These are phyloP conservation scores for Drosophila truncata DNA, from an alignment of 1,140 invertebrate species.

Conservation along the genomic window DNA sequence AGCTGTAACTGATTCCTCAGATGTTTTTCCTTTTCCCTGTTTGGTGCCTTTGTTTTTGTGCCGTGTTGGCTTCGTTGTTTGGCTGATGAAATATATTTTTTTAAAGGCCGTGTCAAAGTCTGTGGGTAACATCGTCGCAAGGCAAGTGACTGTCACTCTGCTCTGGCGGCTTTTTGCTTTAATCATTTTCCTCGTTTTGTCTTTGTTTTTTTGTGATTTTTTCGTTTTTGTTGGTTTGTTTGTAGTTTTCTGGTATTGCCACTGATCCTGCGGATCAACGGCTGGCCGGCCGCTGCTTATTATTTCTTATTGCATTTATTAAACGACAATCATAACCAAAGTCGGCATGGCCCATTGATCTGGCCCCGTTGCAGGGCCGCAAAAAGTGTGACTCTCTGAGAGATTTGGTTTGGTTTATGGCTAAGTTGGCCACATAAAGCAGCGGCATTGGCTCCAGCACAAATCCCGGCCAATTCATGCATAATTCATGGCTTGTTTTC, in stretches of 20 bases:
- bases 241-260: conserved; percentile 27
- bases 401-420: conserved; percentile 84
- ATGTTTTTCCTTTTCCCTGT: conserved; percentile 33
- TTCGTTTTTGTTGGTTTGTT: too few species aligned
- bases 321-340: conserved; percentile 85
- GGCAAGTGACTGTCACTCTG: conserved; percentile 68
- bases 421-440: conserved; percentile 81
- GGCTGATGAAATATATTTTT: conserved; percentile 25
- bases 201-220: background rate
- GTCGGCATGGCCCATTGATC: conserved; percentile 68
- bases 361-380: conserved; percentile 40
- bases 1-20: conserved; percentile 16
- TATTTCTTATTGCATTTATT: conserved; percentile 85
- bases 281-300: conserved; percentile 66
- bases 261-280: conserved; percentile 70
- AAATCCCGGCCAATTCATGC: conserved; percentile 69
- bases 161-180: conserved; percentile 75
- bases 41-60: conserved; percentile 25
- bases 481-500: conserved; percentile 70
- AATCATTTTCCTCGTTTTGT: conserved; percentile 75
- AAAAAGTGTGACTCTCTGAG: conserved; percentile 79
- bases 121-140: conserved; percentile 50
- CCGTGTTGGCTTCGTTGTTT: too few species aligned
- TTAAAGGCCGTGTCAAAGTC: conserved; percentile 58
- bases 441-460: conserved; percentile 14